Evolutionary conservation across 2,113 vertebrate genomes (phyloP).

Genomic region (Ochotona curzoniae): DNA sequence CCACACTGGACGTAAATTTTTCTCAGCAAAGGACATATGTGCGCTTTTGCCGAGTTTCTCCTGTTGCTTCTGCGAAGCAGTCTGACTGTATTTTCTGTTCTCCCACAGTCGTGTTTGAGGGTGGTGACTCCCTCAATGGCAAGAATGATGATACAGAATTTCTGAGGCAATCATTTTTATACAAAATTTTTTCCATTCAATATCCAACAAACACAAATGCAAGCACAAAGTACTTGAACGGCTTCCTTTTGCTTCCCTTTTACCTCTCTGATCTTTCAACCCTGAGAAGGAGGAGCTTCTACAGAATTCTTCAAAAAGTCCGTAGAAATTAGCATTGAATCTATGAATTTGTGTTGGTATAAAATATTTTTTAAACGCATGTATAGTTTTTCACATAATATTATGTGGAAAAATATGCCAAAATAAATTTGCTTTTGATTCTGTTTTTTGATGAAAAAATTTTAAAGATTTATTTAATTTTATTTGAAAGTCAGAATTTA

Average conservation of each 20-base stretch:
- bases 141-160: neutral
- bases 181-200: neutral
- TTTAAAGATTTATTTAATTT: no score
- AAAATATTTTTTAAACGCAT: no score
- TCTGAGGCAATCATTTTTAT: conserved; percentile 1
- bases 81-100: neutral
- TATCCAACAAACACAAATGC: neutral
- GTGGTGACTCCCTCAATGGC: neutral
- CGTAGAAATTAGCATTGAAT: no score
- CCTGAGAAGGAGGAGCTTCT: neutral
- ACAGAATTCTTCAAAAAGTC: no score
- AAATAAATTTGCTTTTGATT: no score
- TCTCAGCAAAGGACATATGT: neutral
- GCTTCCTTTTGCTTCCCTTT: neutral
- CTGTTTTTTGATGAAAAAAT: no score
- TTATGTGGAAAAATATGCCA: no score
- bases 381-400: no score
- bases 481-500: no score
- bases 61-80: neutral
- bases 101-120: neutral
- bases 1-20: neutral
- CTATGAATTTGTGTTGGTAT: no score
- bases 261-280: neutral
- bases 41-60: neutral
- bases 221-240: neutral